Evolutionary conservation across 1,140 invertebrate species (phyloP), one percentile per base, ranked within the genome.

Genomic region (Diploscapter pachys): DNA sequence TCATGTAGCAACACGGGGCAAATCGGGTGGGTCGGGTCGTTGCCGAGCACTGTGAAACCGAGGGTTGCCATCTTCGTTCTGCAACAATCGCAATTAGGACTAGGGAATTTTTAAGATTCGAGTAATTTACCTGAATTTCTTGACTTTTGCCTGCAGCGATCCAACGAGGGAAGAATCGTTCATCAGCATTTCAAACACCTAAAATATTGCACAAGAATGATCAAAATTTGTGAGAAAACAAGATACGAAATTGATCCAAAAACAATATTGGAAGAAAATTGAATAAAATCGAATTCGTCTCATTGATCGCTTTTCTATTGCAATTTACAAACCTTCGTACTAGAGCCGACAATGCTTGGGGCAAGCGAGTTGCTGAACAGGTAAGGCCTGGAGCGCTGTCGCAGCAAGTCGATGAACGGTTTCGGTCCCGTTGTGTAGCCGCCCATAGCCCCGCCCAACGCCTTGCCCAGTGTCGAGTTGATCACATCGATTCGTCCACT

Each of bases 391-490:
- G 93, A 93, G 66, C 92, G 89, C 86, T 96, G 94, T 54, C 93
- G 89, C 65, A 96, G 86, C 63, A 96, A 88, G 74, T 91, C 89
- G 69, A 95, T 89, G 3, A 96, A 86, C 3, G 67, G 63, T 64
- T 81, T 81, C 8, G 71, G 66, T 8, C 59, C 92, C 0, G 92
- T 91, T 5, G 93, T 95, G 84, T 96, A 95, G 3, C 94, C 93
- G 75, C 93, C 93, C 88, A 82, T 71, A 51, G 90, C 90, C 13
- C 90, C 90, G 73, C 94, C 93, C 52, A 96, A 86, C 0, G 94
- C 94, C 87, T 96, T 96, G 51, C 94, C 94, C 52, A 96, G 87
- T 0, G 94, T 96, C 0, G 93, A 95, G 86, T 95, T 95, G 55
- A 96, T 93, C 50, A 96, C 93, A 83, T 95, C 92, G 50, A 93